Percentiles rank a stretch among this genome's conserved stretches.
Conservation (phyloP, 1,140 invertebrate genomes). For the Potamilus streckersoni region DNA sequence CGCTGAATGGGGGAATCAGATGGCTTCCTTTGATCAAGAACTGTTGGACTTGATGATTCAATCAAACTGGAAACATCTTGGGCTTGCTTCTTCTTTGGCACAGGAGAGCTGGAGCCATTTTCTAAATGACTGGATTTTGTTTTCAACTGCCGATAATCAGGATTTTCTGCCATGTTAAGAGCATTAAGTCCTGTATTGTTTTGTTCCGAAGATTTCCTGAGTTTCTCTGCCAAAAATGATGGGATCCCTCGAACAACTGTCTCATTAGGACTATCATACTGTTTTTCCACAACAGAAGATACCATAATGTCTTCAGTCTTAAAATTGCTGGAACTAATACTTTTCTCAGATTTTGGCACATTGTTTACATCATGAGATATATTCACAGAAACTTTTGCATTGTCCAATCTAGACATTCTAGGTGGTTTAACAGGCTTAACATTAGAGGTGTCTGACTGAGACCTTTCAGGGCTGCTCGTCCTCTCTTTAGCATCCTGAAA, state of each 20-base stretch:
- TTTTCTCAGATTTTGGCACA: too few relatives aligned
- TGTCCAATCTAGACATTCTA: too few relatives aligned
- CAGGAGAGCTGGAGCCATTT: slow-evolving; percentile 34
- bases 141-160: slow-evolving; percentile 13
- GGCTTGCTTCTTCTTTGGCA: slow-evolving; percentile 35
- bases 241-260: slow-evolving; percentile 20
- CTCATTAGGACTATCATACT: slow-evolving; percentile 2
- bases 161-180: neutral
- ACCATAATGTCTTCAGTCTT: slow-evolving; percentile 17
- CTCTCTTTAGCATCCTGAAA: too few relatives aligned
- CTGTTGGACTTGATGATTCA: slow-evolving; percentile 17
- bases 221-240: slow-evolving; percentile 18
- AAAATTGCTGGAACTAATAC: too few relatives aligned
- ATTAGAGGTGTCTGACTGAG: too few relatives aligned
- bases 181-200: slow-evolving; percentile 15
- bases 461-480: too few relatives aligned
- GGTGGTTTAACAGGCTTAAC: too few relatives aligned
- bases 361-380: too few relatives aligned
- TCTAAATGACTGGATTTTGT: slow-evolving; percentile 24
- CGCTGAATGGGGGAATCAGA: slow-evolving; percentile 11
- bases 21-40: neutral
- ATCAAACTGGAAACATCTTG: slow-evolving; percentile 5
- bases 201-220: slow-evolving; percentile 11
- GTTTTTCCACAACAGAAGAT: too few relatives aligned
- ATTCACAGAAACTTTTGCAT: too few relatives aligned